These are phyloP conservation scores for Procambarus virginalis DNA, from an alignment of 1,140 invertebrate species.

Conservation along the genomic window DNA sequence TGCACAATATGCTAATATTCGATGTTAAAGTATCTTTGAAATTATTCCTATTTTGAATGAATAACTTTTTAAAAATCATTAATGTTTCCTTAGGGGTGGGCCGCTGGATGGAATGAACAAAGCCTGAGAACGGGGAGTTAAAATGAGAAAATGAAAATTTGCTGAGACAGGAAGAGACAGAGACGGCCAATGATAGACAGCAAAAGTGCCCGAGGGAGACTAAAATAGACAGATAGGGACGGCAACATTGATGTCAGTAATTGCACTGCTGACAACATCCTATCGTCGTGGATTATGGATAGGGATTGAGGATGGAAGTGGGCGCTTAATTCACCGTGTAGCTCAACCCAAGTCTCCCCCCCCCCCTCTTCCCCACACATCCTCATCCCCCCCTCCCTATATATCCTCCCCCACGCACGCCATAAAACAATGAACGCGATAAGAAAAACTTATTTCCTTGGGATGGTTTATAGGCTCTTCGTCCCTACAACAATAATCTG, in stretches of 20 bases:
- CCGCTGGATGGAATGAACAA: no score
- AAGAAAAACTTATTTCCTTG: not conserved
- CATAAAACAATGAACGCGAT: not conserved
- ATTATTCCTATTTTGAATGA: no score
- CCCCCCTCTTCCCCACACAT: not conserved
- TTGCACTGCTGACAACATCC: not conserved
- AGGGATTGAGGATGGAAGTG: not conserved
- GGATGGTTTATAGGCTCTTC: not conserved
- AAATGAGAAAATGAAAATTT: not conserved
- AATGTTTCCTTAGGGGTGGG: no score
- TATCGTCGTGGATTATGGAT: not conserved
- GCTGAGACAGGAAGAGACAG: not conserved
- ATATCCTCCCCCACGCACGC: not conserved
- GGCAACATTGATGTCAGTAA: not conserved
- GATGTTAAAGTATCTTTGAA: no score
- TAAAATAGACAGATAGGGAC: not conserved
- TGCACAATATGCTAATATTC: no score
- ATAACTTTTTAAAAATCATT: no score
- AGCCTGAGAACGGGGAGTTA: no score
- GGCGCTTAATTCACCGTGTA: no score
- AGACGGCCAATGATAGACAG: not conserved
- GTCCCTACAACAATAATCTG: constrained; percentile 10
- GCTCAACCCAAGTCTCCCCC: not conserved
- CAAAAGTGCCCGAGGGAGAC: not conserved
- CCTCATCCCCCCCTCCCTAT: not conserved